Evolutionary conservation across 2,888 invertebrate species (phyloP), one percentile per base, ranked within the genome.

Genomic region (Acleris sparsana): DNA sequence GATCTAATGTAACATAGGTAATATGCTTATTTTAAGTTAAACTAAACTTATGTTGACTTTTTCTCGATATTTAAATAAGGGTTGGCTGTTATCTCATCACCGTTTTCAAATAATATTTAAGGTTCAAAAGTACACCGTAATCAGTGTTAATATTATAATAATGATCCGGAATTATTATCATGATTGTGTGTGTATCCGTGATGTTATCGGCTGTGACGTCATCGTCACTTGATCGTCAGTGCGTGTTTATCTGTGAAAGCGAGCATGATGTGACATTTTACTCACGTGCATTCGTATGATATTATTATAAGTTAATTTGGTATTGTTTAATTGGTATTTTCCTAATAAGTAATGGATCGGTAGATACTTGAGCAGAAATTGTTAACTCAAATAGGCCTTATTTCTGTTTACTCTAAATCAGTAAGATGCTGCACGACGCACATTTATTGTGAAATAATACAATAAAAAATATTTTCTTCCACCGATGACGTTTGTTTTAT

Each of bases 391-490:
- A 53, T 25, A 22, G 44, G 29, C 25, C 29, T 29, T 60, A 29
- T 55, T 59, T 25, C 5, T 60, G 43, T 43, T 39, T 43, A 49
- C 7, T 55, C 9, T 59, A 48, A 49, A 22, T 43, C 20, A 6
- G 53, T 22, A 55, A 49, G 5, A 49, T 44, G 29, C 11, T 5
- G 33, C 61, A 62, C 53, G 16, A 53, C 7, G 65, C 65, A 65
- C 65, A 56, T 55, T 16, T 49, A 16, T 33, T 59, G 48, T 49
- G 46, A 25, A 25, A 64, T 20, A 53, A 44, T 67, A 56, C 60
- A 71, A 70, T 73, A 73, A 75, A 76, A 75, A 74, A 77, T 73
- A 73, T 73, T 73, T 73, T 76, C 69, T 75, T 72, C 60, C 69
- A 71, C 69, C 69, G 65, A 57, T 63, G 57, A 5, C 53, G 52